A percentile compares a stretch with the other conserved stretches of the same genome.
Evolutionary conservation across 1,140 invertebrate genomes (phyloP).

Genomic region (Akabosia matsudoensis): DNA sequence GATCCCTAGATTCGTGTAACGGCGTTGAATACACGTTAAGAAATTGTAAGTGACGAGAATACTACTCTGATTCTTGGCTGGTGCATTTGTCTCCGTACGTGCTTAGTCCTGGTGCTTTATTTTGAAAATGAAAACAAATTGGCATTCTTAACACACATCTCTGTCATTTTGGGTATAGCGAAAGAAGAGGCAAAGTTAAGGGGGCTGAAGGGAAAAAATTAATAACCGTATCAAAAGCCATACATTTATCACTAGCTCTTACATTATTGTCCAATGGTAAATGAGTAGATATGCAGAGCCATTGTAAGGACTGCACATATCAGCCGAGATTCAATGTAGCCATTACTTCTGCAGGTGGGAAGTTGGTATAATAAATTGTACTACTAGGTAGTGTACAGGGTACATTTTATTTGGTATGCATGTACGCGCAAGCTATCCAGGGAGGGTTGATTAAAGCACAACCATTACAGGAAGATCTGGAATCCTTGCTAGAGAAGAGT

Average conservation of each 20-base stretch:
- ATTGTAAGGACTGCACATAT: no score
- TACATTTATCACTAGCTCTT: neutral
- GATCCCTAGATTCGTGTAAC: no score
- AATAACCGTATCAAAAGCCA: constrained; percentile 4
- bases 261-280: neutral
- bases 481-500: no score
- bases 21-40: no score
- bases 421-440: no score
- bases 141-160: neutral
- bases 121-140: neutral
- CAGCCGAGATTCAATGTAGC: no score
- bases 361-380: no score
- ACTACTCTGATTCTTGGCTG: no score
- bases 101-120: neutral
- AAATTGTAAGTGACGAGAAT: no score
- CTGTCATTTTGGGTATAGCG: neutral
- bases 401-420: no score
- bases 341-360: no score
- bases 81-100: neutral
- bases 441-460: neutral
- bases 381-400: no score
- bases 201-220: constrained; percentile 10
- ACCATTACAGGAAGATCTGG: neutral
- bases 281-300: neutral
- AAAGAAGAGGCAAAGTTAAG: neutral